Conservation (phyloP, 2,113 vertebrate species). For the Pica pica region DNA sequence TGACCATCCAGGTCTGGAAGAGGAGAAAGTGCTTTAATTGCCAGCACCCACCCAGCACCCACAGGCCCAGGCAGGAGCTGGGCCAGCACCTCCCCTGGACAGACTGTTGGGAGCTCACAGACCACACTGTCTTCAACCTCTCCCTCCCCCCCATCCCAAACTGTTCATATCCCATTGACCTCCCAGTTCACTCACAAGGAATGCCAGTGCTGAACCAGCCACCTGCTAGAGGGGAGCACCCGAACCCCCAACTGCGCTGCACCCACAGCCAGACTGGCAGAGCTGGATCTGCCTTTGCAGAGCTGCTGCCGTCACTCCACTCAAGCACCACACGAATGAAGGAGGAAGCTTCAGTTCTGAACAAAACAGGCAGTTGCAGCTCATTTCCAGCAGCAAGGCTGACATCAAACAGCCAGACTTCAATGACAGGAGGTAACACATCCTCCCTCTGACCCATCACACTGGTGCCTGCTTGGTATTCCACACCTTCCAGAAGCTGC, state of each 20-base stretch:
- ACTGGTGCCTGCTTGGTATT: rapidly evolving
- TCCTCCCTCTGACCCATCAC: neutral
- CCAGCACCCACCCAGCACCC: neutral
- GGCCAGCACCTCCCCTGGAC: neutral
- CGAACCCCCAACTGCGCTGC: neutral
- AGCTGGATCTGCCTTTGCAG: neutral
- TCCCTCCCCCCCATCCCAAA: neutral
- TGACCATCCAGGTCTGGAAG: conserved; percentile 86
- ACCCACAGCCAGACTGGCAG: neutral
- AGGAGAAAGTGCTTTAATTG: neutral
- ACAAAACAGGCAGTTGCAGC: neutral
- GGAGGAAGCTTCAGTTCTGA: neutral
- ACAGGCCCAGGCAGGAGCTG: neutral
- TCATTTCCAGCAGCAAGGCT: neutral
- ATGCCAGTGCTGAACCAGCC: neutral
- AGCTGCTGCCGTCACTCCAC: neutral
- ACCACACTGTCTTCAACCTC: neutral
- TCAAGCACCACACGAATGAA: neutral
- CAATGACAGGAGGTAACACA: neutral
- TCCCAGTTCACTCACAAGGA: neutral
- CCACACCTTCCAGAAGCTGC: neutral
- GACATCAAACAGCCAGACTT: neutral
- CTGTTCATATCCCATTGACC: neutral
- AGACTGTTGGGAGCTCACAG: neutral
- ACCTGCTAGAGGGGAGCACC: neutral